Percentiles rank a stretch among this genome's conserved stretches.
phyloP scores from a whole-genome alignment of 64 coral and sea anemone species.

The Porites lutea region DNA sequence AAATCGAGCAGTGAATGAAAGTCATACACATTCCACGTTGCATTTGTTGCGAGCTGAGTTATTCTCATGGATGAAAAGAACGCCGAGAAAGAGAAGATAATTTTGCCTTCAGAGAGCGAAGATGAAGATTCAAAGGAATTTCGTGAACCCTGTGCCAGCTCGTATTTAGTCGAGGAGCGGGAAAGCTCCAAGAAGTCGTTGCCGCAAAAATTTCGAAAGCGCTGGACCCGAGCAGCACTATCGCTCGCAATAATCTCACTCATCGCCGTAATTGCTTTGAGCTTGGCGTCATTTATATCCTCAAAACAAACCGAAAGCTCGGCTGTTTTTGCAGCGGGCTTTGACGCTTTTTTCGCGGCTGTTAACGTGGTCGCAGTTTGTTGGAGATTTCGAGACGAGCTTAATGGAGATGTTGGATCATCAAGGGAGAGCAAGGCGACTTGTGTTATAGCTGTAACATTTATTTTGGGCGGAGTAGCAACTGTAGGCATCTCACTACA shows the following conservation, averaged over 20 bases:
- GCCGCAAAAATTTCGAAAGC: constrained; percentile 23
- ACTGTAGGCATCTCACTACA: constrained; percentile 3
- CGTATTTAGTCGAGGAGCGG: constrained; percentile 36
- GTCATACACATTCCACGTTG: background rate
- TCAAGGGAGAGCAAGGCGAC: constrained; percentile 12
- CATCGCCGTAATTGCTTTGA: constrained; percentile 19
- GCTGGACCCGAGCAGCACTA: constrained; percentile 27
- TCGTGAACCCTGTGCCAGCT: constrained; percentile 11
- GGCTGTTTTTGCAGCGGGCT: constrained; percentile 16
- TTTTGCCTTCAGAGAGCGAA: background rate
- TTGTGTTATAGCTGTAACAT: background rate
- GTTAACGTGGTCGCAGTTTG: constrained; percentile 31
- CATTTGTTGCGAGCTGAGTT: background rate
- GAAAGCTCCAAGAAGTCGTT: background rate
- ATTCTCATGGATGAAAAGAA: constrained; percentile 13
- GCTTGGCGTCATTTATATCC: constrained; percentile 22
- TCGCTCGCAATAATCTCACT: constrained; percentile 25
- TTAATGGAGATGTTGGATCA: constrained; percentile 31
- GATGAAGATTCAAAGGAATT: background rate
- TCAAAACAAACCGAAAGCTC: constrained; percentile 34
- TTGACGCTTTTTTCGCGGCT: constrained; percentile 40
- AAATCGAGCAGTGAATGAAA: background rate
- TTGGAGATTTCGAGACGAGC: constrained; percentile 42
- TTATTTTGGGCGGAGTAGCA: constrained; percentile 2
- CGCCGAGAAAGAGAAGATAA: background rate